Evolutionary conservation across 2,113 vertebrate species (phyloP), one percentile per base, ranked within the genome.

Genomic region (Triplophysa siluroides): DNA sequence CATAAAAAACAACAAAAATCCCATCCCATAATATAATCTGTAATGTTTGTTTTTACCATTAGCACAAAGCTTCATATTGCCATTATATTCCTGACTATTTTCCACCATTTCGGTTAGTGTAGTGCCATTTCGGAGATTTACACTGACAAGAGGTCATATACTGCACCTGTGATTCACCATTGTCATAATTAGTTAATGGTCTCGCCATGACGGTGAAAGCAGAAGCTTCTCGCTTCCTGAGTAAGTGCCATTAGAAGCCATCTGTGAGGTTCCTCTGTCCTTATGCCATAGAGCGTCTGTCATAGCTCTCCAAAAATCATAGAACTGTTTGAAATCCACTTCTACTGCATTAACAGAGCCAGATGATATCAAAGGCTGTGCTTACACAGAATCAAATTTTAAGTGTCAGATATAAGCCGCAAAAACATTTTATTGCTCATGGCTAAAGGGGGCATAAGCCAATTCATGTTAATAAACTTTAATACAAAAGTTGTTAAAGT

Each of bases 211-310:
- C 72, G 61, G 64, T 83, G 76, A 81, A 67, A 78, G 75, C 78
- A 41, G 50, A 61, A 72, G 81, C 70, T 82, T 83, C 75, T 83
- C 67, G 64, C 73, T 41, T 73, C 56, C 50, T 83, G 81, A 76
- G 78, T 78, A 81, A 83, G 84, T 81, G 84, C 81, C 81, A 85
- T 85, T 75, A 85, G 38, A 73, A 75, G 68, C 84, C 84, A 85
- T 83, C 84, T 85, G 84, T 74, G 76, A 74, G 52, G 61, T 54
- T 41, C 79, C 79, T 29, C 72, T 63, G 54, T 79, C 79, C 76
- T 75, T 62, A 76, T 67, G 50, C 61, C 65, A 78, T 73, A 24
- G 65, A 75, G 84, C 64, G 65, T 58, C 43, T 43, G 79, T 73
- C 72, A 70, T 60, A 45, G 45, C 62, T 78, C 76, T 79, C 56